Conservation (phyloP, 23 tunicate species). For the Oikopleura albicans region DNA sequence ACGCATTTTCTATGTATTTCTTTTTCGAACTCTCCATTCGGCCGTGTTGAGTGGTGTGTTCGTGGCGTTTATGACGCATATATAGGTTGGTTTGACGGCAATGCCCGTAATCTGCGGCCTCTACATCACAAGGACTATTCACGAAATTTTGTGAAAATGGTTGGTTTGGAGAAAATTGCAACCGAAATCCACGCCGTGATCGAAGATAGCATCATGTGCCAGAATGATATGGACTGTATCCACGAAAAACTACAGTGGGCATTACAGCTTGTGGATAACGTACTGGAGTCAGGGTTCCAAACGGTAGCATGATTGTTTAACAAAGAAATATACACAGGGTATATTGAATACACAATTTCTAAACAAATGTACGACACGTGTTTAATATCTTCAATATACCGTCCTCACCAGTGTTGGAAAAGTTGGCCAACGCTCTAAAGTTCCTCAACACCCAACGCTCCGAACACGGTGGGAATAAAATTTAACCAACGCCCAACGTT, state of each 20-base stretch:
- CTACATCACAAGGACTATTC: neutral
- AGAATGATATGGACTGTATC: neutral
- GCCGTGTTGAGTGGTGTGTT: slow-evolving; percentile 70
- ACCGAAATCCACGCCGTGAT: neutral
- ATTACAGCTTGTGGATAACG: neutral
- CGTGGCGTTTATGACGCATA: slow-evolving; percentile 29
- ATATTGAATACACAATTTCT: too few species aligned
- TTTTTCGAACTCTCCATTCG: too few species aligned
- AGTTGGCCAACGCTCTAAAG: too few species aligned
- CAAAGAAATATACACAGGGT: neutral
- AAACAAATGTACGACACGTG: too few species aligned
- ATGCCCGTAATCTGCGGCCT: slow-evolving; percentile 8
- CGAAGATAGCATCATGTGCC: neutral
- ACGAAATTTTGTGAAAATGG: neutral
- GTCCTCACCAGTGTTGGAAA: too few species aligned
- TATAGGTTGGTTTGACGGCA: slow-evolving; percentile 40
- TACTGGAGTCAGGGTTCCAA: neutral
- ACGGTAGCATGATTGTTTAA: neutral
- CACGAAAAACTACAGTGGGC: neutral
- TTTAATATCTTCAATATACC: too few species aligned
- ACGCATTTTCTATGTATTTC: too few species aligned
- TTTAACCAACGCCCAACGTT: too few species aligned
- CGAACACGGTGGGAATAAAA: too few species aligned
- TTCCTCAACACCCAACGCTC: too few species aligned
- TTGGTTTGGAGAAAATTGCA: neutral